Base-by-base conservation (phyloP, 2,797 vertebrate species). In the Syndactyla subalaris region DNA sequence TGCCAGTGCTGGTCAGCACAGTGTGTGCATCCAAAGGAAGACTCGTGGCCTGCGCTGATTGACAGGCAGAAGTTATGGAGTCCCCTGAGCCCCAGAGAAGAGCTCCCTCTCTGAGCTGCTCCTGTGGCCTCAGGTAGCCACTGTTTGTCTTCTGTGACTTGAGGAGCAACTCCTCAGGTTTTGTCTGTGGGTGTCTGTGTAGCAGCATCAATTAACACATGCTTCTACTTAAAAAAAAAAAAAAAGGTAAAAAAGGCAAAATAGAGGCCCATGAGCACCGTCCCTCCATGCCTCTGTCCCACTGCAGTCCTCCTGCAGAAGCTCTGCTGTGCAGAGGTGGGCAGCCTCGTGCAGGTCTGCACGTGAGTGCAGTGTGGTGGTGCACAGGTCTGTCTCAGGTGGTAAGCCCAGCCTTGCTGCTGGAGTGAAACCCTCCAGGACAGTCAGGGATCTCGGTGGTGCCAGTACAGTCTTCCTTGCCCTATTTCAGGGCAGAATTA, bases 1-100 rank as follows among this genome's bases (percentile, higher is more conserved):
- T 82, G 38, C 76, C 39, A 32, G 26, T 70, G 84, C 84, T 83
- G 89, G 78, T 94, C 88, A 96, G 84, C 78, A 54, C 5, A 17
- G 88, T 87, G 81, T 32, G 12, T 11, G 24, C 32, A 22, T 27
- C 62, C 18, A 30, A 23, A 34, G 43, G 29, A 80, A 75, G 14
- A 39, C 17, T 68, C n/a, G 63, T 2, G 7, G 7, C 15, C 43
- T 23, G 1, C 48, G 38, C 26, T 80, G n/a, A 43, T 22, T 65
- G 52, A 13, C 23, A 38, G 20, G 36, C 52, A 74, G 51, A 45
- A 74, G 41, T 88, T 87, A 58, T 0, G 0, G 74, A 93, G 46
- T 41, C 52, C 32, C 41, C 58, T 10, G 27, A 66, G 43, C 57
- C 29, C 30, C 38, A 63, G 59, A 85, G 80, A 63, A 70, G 52